phyloP scores from a whole-genome alignment of 2,113 vertebrate genomes.

The Bagarius yarrelli region DNA sequence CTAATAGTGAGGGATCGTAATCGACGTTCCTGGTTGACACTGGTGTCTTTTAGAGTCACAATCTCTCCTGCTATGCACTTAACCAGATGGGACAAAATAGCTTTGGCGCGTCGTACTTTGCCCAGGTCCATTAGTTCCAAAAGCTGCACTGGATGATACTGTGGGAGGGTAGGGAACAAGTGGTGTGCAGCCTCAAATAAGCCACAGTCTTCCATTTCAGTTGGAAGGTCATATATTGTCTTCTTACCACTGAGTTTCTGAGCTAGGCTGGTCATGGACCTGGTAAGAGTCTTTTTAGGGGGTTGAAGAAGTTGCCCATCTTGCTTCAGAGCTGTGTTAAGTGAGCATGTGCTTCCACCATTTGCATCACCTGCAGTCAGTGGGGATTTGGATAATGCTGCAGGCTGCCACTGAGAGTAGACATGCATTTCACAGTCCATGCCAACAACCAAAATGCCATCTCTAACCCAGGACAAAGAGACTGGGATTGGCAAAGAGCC shows the following conservation, averaged over 20 bases:
- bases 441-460: slow-evolving; percentile 95
- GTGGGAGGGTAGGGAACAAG: slow-evolving; percentile 90
- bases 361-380: slow-evolving; percentile 60
- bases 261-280: slow-evolving; percentile 93
- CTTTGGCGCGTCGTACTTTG: slow-evolving; percentile 89
- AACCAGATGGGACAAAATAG: slow-evolving; percentile 93
- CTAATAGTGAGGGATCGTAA: slow-evolving; percentile 89
- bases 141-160: slow-evolving; percentile 94
- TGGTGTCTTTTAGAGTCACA: slow-evolving; percentile 80
- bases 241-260: slow-evolving; percentile 94
- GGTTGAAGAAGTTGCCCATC: slow-evolving; percentile 67
- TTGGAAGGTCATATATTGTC: slow-evolving; percentile 80
- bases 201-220: slow-evolving; percentile 90
- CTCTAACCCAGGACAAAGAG: slow-evolving; percentile 95
- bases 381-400: slow-evolving; percentile 67
- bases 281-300: slow-evolving; percentile 80
- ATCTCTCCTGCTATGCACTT: slow-evolving; percentile 97
- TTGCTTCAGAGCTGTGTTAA: slow-evolving; percentile 79
- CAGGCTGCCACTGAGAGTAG: slow-evolving; percentile 96
- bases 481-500: slow-evolving; percentile 88
- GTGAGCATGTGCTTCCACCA: slow-evolving; percentile 77
- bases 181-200: slow-evolving; percentile 95
- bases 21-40: slow-evolving; percentile 77
- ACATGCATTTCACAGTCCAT: slow-evolving; percentile 99
- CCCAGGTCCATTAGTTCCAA: slow-evolving; percentile 97